These are phyloP conservation scores for Pelobates fuscus DNA, from an alignment of 2,113 vertebrate genomes.

Conservation along the genomic window DNA sequence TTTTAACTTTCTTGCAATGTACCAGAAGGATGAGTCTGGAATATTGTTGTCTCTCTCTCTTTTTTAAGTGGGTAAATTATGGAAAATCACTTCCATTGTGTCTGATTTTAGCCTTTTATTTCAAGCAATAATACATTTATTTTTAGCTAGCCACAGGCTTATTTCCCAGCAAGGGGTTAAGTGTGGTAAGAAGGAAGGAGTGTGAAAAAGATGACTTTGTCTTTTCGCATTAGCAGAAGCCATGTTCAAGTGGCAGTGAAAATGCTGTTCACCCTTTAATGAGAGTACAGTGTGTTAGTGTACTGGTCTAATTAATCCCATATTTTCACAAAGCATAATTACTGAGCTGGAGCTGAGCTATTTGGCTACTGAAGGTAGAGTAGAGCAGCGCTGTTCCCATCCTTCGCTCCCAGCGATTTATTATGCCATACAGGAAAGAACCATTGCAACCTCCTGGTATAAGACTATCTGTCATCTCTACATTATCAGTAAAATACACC, in stretches of 20 bases:
- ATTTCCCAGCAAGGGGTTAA: slow-evolving; percentile 72
- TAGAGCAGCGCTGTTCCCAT: slow-evolving; percentile 68
- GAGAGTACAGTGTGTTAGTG: slow-evolving; percentile 85
- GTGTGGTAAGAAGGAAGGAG: slow-evolving; percentile 84
- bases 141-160: slow-evolving; percentile 3
- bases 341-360: slow-evolving; percentile 79
- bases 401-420: slow-evolving; percentile 74
- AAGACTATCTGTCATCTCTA: slow-evolving; percentile 92
- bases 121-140: slow-evolving; percentile 34
- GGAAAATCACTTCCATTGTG: slow-evolving; percentile 63
- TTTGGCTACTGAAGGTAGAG: slow-evolving; percentile 73
- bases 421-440: slow-evolving; percentile 72
- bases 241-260: slow-evolving; percentile 78
- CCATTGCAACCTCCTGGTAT: slow-evolving; percentile 85
- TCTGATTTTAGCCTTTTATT: slow-evolving; percentile 76
- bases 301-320: slow-evolving; percentile 89
- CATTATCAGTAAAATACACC: slow-evolving; percentile 91
- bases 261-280: slow-evolving; percentile 79
- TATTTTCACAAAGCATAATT: slow-evolving; percentile 88
- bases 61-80: slow-evolving; percentile 50
- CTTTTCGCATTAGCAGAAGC: slow-evolving; percentile 81
- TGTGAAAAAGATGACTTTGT: slow-evolving; percentile 83
- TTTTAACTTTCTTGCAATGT: slow-evolving; percentile 22
- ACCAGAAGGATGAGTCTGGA: slow-evolving; percentile 50
- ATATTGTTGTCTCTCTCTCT: slow-evolving; percentile 24